A percentile compares a stretch with the other conserved stretches of the same genome.
phyloP scores from a whole-genome alignment of 2,888 invertebrate genomes.

The Tetragnatha montana region DNA sequence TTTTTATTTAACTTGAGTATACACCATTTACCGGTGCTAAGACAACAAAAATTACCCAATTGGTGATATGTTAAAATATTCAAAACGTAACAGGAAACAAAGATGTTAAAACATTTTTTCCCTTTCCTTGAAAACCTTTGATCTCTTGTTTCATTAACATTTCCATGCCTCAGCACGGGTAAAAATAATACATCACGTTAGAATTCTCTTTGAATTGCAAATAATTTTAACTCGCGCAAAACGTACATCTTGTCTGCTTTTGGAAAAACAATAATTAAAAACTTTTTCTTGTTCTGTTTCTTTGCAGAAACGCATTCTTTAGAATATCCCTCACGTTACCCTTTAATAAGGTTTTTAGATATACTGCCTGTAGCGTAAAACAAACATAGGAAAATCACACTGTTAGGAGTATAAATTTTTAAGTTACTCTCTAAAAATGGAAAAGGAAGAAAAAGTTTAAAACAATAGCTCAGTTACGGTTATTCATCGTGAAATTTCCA shows the following conservation, averaged over 20 bases:
- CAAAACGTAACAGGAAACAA: not conserved
- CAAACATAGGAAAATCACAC: constrained; percentile 1
- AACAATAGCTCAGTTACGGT: constrained; percentile 11
- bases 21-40: not conserved
- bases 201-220: constrained; percentile 34
- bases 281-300: not conserved
- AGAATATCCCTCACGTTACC: not conserved
- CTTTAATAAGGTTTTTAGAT: constrained; percentile 19
- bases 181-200: not conserved
- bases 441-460: not conserved
- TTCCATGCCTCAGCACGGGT: constrained; percentile 9
- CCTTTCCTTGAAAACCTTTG: constrained; percentile 5
- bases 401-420: constrained; percentile 15
- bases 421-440: not conserved
- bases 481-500: not conserved
- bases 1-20: not conserved
- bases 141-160: constrained; percentile 25
- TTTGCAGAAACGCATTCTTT: not conserved
- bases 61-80: not conserved
- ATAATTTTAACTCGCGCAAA: constrained; percentile 21
- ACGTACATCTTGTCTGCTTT: not conserved
- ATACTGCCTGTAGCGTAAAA: constrained; percentile 11
- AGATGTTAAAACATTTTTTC: not conserved
- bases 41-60: not conserved
- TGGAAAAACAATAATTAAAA: constrained; percentile 28